Percentiles rank a stretch among this genome's conserved stretches.
Conservation (phyloP, 2,888 invertebrate genomes). For the Timema podura region DNA sequence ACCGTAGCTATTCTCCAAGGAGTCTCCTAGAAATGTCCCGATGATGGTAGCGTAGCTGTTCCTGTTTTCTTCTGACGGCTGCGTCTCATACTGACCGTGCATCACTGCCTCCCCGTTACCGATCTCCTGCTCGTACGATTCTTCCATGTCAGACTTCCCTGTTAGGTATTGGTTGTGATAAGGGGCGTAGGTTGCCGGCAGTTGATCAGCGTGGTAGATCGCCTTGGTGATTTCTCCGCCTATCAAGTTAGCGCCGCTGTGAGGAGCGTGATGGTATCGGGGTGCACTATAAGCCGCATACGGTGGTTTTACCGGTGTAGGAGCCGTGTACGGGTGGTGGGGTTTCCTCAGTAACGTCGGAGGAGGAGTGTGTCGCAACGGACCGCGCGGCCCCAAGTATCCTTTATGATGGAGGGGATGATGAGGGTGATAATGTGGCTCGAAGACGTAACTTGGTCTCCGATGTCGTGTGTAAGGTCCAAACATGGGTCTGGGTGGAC, state of each 20-base stretch:
- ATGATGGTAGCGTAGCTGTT: slow-evolving; percentile 8
- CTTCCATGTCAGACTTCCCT: background rate
- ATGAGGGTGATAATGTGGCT: slow-evolving; percentile 15
- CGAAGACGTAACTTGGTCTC: background rate
- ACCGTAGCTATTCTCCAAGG: no score
- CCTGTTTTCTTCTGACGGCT: no score
- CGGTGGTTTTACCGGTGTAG: background rate
- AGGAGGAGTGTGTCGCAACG: background rate
- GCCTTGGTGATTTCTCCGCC: background rate
- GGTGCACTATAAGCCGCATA: background rate
- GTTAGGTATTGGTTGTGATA: background rate
- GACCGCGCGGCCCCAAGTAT: background rate
- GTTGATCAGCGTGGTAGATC: background rate
- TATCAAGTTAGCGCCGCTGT: background rate
- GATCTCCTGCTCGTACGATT: background rate
- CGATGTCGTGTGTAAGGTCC: background rate
- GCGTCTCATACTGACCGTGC: background rate
- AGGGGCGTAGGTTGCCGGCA: background rate
- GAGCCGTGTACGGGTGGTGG: background rate
- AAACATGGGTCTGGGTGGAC: slow-evolving; percentile 26
- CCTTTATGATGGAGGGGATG: slow-evolving; percentile 8
- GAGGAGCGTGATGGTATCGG: background rate
- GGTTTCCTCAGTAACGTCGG: background rate
- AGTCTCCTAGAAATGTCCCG: background rate
- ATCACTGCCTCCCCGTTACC: slow-evolving; percentile 2